phyloP scores from a whole-genome alignment of 53 echinoderm and acorn worm genomes.

The Mesocentrotus franciscanus region DNA sequence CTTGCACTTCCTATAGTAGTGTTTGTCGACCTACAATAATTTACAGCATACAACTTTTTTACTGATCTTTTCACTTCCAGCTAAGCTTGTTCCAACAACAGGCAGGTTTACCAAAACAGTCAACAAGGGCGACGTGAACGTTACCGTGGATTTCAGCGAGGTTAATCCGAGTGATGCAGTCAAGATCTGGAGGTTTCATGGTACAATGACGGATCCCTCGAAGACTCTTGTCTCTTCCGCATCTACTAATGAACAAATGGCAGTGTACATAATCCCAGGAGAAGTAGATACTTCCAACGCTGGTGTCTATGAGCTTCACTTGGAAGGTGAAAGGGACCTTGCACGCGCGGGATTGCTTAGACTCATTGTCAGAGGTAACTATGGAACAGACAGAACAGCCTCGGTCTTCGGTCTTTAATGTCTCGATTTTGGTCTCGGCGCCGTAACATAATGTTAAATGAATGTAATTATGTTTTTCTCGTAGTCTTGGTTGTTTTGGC shows the following conservation, averaged over 20 bases:
- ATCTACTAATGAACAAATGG: background rate
- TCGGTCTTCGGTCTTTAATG: too few species aligned
- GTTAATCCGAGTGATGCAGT: background rate
- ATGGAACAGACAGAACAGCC: too few species aligned
- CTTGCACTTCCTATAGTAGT: too few species aligned
- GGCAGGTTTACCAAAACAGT: constrained; percentile 34
- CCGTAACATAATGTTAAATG: too few species aligned
- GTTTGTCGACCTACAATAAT: too few species aligned
- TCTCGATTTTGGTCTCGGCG: too few species aligned
- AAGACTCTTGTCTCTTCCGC: background rate
- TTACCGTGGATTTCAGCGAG: constrained; percentile 14
- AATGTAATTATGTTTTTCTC: too few species aligned
- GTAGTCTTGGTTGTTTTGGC: too few species aligned
- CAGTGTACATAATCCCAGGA: background rate
- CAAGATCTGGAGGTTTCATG: background rate
- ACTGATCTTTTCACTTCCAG: background rate
- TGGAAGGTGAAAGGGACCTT: background rate
- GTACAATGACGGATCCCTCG: background rate
- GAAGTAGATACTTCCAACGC: background rate
- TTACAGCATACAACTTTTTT: too few species aligned
- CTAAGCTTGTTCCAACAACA: constrained; percentile 5
- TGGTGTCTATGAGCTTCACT: constrained; percentile 45
- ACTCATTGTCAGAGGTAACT: constrained; percentile 58
- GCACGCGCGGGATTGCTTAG: constrained; percentile 10
- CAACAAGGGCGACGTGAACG: constrained; percentile 12